phyloP scores from a whole-genome alignment of 2,113 vertebrate species.

The Athene cunicularia region DNA sequence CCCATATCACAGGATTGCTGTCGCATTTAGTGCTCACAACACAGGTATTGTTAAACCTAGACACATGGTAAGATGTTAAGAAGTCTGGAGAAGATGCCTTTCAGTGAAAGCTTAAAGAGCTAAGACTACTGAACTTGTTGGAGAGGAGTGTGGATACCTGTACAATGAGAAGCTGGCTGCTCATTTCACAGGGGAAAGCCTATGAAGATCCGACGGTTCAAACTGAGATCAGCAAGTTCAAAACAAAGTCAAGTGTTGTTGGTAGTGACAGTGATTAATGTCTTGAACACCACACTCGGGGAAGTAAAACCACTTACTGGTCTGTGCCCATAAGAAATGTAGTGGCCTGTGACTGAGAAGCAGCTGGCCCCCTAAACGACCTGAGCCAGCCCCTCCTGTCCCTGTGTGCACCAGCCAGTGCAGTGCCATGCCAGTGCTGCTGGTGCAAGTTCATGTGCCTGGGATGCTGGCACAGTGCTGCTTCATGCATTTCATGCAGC shows the following conservation, averaged over 20 bases:
- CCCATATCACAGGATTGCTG: background rate
- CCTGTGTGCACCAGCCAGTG: background rate
- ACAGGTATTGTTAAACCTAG: background rate
- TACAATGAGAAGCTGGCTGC: background rate
- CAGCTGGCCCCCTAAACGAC: background rate
- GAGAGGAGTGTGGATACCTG: background rate
- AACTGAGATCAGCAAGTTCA: background rate
- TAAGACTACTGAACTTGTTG: background rate
- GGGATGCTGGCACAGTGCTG: accelerated
- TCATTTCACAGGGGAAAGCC: background rate
- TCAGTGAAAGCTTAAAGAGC: background rate
- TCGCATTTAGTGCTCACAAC: background rate
- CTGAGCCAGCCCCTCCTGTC: background rate
- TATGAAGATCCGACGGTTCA: background rate
- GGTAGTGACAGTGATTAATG: background rate
- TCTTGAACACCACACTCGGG: background rate
- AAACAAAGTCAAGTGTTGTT: background rate
- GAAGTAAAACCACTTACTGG: background rate
- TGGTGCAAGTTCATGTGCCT: accelerated
- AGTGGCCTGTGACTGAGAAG: background rate
- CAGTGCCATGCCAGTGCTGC: accelerated
- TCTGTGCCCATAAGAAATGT: background rate
- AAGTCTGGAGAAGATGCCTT: background rate
- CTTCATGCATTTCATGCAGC: accelerated
- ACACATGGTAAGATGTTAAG: background rate